Conservation (phyloP, 2,113 vertebrate species). For the Centropus unirufus region DNA sequence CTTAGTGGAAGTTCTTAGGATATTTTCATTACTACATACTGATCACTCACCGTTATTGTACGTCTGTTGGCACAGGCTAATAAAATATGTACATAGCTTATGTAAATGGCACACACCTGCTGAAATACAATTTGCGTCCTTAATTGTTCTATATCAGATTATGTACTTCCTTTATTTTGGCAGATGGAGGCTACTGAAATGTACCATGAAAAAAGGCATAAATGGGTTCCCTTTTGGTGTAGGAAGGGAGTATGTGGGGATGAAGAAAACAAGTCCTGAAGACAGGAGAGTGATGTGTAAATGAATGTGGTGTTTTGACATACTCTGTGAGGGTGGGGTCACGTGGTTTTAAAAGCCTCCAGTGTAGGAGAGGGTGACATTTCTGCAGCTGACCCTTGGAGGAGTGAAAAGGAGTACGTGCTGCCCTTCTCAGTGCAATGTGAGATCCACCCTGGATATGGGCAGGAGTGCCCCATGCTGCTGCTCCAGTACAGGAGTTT, state of each 20-base stretch:
- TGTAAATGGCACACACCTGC: not conserved
- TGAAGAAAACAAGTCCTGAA: not conserved
- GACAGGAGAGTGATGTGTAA: not conserved
- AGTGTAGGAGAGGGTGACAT: not conserved
- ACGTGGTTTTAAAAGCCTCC: not conserved
- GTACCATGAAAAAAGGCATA: not conserved
- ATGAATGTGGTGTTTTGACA: not conserved
- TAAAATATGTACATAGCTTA: not conserved
- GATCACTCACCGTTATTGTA: not conserved
- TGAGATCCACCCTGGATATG: not conserved
- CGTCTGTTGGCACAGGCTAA: not conserved
- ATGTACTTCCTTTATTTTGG: not conserved
- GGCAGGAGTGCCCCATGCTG: not conserved
- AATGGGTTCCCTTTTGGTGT: not conserved
- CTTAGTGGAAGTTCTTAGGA: not conserved
- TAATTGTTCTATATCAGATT: not conserved
- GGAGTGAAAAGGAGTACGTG: not conserved
- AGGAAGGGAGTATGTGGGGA: not conserved
- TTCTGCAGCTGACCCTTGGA: not conserved
- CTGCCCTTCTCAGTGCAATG: not conserved
- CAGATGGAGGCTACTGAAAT: not conserved
- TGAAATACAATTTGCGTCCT: not conserved
- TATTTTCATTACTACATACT: not conserved
- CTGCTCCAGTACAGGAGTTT: not conserved
- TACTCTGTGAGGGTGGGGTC: not conserved